Evolutionary conservation across 2,888 invertebrate species (phyloP).

Genomic region (Philhelius pedissequus): DNA sequence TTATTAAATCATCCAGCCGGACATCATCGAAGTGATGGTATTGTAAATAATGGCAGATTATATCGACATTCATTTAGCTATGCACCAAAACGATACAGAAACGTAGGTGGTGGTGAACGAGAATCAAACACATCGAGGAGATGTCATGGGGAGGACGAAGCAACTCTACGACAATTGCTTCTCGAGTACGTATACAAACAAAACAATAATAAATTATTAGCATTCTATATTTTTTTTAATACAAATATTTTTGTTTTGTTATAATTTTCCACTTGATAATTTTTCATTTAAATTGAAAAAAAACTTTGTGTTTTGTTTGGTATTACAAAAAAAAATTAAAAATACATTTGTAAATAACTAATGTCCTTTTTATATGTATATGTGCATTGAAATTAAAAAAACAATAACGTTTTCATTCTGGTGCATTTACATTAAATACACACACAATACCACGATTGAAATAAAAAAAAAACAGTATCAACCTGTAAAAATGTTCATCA

Average conservation of each 20-base stretch:
- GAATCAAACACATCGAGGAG: constrained; percentile 77
- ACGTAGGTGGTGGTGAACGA: constrained; percentile 77
- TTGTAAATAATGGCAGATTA: constrained; percentile 78
- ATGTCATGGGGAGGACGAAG: constrained; percentile 88
- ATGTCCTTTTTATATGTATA: constrained; percentile 52
- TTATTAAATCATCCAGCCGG: constrained; percentile 72
- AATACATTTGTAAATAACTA: constrained; percentile 29
- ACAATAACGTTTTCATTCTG: constrained; percentile 38
- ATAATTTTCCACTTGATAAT: constrained; percentile 13
- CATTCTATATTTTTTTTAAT: background rate
- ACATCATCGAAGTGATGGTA: constrained; percentile 75
- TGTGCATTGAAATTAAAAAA: constrained; percentile 46
- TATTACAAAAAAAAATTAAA: background rate
- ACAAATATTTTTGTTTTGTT: background rate
- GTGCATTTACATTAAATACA: constrained; percentile 49
- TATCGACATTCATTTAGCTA: constrained; percentile 79
- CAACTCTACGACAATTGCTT: constrained; percentile 96
- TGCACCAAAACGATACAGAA: constrained; percentile 78
- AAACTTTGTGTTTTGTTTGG: constrained; percentile 2
- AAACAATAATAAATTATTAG: background rate
- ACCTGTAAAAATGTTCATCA: constrained; percentile 4
- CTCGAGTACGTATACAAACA: constrained; percentile 86
- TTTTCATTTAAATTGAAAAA: constrained; percentile 22
- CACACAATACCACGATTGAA: background rate
- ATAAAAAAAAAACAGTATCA: constrained; percentile 36